Evolutionary conservation across 2,113 vertebrate genomes (phyloP).

Genomic region (Vidua chalybeata): DNA sequence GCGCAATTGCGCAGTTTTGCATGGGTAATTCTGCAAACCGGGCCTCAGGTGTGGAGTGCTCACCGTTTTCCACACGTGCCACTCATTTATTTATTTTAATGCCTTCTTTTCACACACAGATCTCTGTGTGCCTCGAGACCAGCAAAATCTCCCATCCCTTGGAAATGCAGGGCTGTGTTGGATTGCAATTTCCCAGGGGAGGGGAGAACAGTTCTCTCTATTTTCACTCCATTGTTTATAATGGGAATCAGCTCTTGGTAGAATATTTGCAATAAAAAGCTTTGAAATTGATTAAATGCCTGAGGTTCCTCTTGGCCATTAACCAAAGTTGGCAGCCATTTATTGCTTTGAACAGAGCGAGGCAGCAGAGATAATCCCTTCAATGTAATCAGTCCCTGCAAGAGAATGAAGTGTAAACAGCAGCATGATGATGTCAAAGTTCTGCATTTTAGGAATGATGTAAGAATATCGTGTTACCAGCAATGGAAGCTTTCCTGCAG

Average conservation of each 20-base stretch:
- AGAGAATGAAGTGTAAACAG: not conserved
- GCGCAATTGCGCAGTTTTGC: not conserved
- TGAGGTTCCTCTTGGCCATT: constrained; percentile 50
- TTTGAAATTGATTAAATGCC: constrained; percentile 55
- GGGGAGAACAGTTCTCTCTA: not conserved
- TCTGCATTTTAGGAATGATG: not conserved
- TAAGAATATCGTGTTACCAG: not conserved
- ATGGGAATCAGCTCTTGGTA: not conserved
- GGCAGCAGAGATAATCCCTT: constrained; percentile 42
- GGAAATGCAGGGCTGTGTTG: not conserved
- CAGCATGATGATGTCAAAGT: not conserved
- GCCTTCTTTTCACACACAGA: not conserved
- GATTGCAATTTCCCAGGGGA: not conserved
- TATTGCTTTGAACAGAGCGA: constrained; percentile 32
- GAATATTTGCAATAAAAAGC: constrained; percentile 48
- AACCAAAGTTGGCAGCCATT: constrained; percentile 50
- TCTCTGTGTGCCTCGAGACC: fast-evolving
- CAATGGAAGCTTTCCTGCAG: not conserved
- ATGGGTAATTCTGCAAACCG: not conserved
- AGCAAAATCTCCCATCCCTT: not conserved
- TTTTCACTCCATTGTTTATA: constrained; percentile 1
- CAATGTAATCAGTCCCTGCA: constrained; percentile 1
- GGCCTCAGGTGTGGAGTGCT: not conserved
- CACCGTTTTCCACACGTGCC: not conserved
- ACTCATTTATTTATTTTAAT: not conserved